These are phyloP conservation scores for Argynnis bischoffii DNA, from an alignment of 2,888 invertebrate genomes.

Conservation along the genomic window DNA sequence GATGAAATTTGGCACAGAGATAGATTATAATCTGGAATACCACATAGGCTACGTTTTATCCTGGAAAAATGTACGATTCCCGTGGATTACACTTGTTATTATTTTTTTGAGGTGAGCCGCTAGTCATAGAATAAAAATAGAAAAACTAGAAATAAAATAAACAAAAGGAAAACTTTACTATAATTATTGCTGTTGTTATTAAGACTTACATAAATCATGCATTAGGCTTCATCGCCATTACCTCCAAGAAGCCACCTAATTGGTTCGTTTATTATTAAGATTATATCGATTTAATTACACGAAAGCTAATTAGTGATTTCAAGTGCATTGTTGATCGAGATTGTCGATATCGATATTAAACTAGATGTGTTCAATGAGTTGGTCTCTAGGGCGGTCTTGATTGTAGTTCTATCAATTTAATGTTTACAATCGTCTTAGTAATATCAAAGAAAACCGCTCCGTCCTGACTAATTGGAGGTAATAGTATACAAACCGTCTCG, in stretches of 20 bases:
- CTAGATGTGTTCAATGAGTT: conserved; percentile 29
- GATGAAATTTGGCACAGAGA: no score
- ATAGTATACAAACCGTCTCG: conserved; percentile 58
- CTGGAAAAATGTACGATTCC: no score
- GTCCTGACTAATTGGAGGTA: conserved; percentile 74
- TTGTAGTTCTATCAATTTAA: conserved; percentile 68
- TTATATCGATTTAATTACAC: conserved; percentile 38
- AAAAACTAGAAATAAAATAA: not conserved
- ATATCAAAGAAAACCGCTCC: conserved; percentile 71
- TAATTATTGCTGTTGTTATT: conserved; percentile 18
- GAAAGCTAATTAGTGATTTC: conserved; percentile 36
- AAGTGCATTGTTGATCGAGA: conserved; percentile 28
- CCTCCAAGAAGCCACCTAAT: conserved; percentile 36
- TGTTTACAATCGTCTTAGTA: conserved; percentile 61
- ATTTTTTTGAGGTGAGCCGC: no score
- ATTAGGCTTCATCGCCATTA: not conserved
- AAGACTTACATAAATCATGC: conserved; percentile 18
- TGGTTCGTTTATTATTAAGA: conserved; percentile 43
- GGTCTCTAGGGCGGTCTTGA: conserved; percentile 59
- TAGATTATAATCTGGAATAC: no score
- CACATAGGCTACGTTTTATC: no score
- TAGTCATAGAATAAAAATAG: no score
- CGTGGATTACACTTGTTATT: no score
- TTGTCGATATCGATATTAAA: conserved; percentile 29
- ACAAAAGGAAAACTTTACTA: conserved; percentile 13